phyloP scores from a whole-genome alignment of 2,888 invertebrate genomes.

The Ormyrus pomaceus region DNA sequence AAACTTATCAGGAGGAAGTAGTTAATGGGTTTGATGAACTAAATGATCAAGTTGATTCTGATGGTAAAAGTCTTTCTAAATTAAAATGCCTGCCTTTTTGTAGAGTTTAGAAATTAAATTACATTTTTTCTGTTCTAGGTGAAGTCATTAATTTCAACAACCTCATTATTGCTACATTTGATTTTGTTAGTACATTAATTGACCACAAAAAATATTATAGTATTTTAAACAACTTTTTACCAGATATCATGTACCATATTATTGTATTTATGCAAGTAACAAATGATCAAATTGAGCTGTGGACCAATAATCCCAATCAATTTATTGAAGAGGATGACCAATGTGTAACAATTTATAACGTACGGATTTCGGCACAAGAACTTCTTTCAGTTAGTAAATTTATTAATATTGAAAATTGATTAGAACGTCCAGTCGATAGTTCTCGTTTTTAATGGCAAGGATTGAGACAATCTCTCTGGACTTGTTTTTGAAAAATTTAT shows the following conservation, averaged over 20 bases:
- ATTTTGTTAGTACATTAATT: conserved; percentile 81
- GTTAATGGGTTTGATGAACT: conserved; percentile 79
- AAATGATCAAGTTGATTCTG: conserved; percentile 79
- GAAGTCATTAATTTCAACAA: conserved; percentile 81
- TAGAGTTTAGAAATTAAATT: background rate
- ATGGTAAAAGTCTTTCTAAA: conserved; percentile 74
- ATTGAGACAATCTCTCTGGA: too few relatives aligned
- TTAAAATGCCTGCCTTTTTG: background rate
- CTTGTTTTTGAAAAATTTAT: too few relatives aligned
- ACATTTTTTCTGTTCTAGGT: conserved; percentile 71
- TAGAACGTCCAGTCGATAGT: too few relatives aligned
- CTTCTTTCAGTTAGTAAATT: conserved; percentile 77
- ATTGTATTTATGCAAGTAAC: conserved; percentile 84
- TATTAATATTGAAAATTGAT: too few relatives aligned
- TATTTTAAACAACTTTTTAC: conserved; percentile 79
- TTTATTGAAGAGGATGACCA: conserved; percentile 85
- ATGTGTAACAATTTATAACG: conserved; percentile 80
- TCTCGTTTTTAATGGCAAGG: too few relatives aligned
- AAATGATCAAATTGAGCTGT: conserved; percentile 81
- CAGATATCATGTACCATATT: conserved; percentile 82
- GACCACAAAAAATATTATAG: conserved; percentile 78
- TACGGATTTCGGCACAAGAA: conserved; percentile 82
- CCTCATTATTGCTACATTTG: conserved; percentile 82
- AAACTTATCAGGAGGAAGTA: conserved; percentile 80
- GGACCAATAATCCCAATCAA: conserved; percentile 81